phyloP scores from a whole-genome alignment of 1,140 invertebrate species.

The Pseudoatta argentina region DNA sequence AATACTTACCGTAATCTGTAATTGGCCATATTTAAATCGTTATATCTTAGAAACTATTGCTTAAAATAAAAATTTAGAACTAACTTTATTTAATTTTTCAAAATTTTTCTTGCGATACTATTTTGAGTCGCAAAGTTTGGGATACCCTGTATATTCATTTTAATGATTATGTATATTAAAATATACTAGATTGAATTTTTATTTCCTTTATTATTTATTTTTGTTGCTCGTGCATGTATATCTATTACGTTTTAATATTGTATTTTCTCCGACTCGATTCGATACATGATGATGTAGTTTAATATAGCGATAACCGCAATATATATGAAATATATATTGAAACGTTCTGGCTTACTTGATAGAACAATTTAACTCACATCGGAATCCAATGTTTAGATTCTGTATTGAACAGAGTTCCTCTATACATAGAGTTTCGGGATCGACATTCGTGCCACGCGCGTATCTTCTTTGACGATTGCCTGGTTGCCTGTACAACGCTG shows the following conservation, averaged over 20 bases:
- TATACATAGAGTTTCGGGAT: slow-evolving; percentile 10
- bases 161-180: background rate
- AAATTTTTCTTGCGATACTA: too few species aligned
- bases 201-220: background rate
- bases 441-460: background rate
- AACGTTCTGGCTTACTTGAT: slow-evolving; percentile 30
- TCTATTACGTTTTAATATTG: background rate
- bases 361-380: slow-evolving; percentile 33
- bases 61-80: too few species aligned
- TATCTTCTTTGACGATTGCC: slow-evolving; percentile 21
- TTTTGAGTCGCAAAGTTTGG: too few species aligned
- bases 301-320: slow-evolving; percentile 14
- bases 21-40: too few species aligned
- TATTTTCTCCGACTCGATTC: slow-evolving; percentile 1
- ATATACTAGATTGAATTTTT: background rate
- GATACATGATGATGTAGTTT: background rate
- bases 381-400: slow-evolving; percentile 46
- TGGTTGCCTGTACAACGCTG: background rate
- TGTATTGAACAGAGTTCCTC: slow-evolving; percentile 2
- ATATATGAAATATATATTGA: slow-evolving; percentile 36
- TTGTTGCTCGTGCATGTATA: background rate
- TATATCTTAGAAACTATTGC: too few species aligned
- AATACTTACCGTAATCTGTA: too few species aligned
- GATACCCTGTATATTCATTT: too few species aligned
- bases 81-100: too few species aligned